Conservation (phyloP, 2,113 vertebrate genomes). For the Australoheros scitulus region DNA sequence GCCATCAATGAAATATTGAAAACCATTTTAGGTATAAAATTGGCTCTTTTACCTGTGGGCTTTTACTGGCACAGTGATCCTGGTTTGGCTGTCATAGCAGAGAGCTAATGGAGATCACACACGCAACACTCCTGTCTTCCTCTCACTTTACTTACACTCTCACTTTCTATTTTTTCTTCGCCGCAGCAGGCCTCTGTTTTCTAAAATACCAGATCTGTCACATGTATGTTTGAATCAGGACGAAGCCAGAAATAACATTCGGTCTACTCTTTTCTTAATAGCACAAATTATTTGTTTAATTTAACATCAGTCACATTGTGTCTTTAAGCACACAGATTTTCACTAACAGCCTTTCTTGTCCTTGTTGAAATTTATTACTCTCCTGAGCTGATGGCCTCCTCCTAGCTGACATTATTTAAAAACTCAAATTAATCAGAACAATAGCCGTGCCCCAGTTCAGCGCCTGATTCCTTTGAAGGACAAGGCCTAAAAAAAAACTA, state of each 20-base stretch:
- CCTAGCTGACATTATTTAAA: conserved; percentile 7
- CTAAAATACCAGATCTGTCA: neutral
- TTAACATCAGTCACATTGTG: neutral
- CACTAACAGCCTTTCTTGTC: neutral
- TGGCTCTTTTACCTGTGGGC: conserved; percentile 19
- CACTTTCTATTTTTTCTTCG: neutral
- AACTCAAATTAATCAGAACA: conserved; percentile 5
- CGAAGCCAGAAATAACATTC: neutral
- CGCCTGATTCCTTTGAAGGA: neutral
- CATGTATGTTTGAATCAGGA: neutral
- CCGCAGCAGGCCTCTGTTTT: neutral
- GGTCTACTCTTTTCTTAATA: neutral
- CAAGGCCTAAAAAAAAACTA: neutral
- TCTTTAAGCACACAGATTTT: neutral
- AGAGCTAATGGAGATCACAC: conserved; percentile 55
- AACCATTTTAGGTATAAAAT: conserved; percentile 51
- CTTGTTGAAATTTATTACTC: neutral
- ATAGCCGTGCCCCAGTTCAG: neutral
- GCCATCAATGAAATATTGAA: conserved; percentile 65
- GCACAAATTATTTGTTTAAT: neutral
- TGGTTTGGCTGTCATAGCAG: conserved; percentile 31
- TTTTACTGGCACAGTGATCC: conserved; percentile 43
- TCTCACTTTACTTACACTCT: neutral
- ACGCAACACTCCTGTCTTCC: conserved; percentile 17
- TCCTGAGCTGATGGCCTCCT: neutral